phyloP scores from a whole-genome alignment of 2,888 invertebrate genomes.

The Melieria picta region DNA sequence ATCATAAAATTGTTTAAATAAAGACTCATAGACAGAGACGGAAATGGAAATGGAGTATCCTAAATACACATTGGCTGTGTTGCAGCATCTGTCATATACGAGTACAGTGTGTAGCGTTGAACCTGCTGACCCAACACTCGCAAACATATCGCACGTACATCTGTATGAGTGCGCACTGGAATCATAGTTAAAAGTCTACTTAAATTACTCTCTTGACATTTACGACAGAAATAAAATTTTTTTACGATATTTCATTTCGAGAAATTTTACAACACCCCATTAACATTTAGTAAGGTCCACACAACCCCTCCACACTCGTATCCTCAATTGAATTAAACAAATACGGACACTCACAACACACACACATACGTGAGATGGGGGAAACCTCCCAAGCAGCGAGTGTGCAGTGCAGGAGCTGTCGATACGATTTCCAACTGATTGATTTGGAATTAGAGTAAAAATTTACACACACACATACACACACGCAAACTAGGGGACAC shows the following conservation, averaged over 20 bases:
- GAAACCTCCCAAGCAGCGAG: constrained; percentile 3
- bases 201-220: constrained; percentile 60
- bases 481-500: constrained; percentile 14
- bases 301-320: background rate
- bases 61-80: too few relatives aligned
- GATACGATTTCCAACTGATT: constrained; percentile 19
- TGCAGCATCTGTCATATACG: too few relatives aligned
- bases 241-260: constrained; percentile 57
- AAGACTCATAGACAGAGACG: too few relatives aligned
- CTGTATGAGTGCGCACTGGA: background rate
- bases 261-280: constrained; percentile 48
- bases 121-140: too few relatives aligned
- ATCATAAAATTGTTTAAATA: too few relatives aligned
- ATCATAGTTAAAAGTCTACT: constrained; percentile 39
- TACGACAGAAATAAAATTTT: constrained; percentile 58
- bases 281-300: constrained; percentile 20
- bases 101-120: too few relatives aligned
- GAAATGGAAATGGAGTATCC: too few relatives aligned
- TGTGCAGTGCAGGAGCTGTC: background rate
- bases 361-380: background rate
- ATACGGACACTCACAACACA: background rate
- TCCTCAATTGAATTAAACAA: background rate
- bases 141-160: too few relatives aligned
- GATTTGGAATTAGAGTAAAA: constrained; percentile 19
- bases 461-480: background rate